These are phyloP conservation scores for Anabas testudineus DNA, from an alignment of 2,797 vertebrate species.

Conservation along the genomic window DNA sequence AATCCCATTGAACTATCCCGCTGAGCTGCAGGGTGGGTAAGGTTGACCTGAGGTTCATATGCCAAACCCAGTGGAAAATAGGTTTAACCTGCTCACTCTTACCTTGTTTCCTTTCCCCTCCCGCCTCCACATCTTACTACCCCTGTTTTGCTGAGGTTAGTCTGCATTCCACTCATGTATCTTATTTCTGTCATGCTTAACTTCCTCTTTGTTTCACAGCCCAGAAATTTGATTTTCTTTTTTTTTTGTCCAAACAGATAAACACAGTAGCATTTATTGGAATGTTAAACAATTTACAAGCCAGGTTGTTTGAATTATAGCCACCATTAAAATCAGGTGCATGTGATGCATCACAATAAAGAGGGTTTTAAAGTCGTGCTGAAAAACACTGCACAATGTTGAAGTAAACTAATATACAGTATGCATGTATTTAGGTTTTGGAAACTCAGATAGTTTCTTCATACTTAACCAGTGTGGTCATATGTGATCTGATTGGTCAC, in stretches of 20 bases:
- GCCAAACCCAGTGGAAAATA: slow-evolving; percentile 35
- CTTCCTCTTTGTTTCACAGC: not conserved
- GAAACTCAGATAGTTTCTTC: not conserved
- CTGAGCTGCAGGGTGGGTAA: slow-evolving; percentile 11
- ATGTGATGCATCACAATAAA: not conserved
- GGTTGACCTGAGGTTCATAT: slow-evolving; percentile 12
- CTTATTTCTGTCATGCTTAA: not conserved
- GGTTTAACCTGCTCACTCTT: slow-evolving; percentile 19
- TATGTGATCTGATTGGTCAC: not conserved
- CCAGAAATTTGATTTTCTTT: not conserved
- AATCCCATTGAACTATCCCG: slow-evolving; percentile 22
- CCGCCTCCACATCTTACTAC: not conserved
- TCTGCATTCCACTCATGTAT: not conserved
- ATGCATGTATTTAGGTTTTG: not conserved
- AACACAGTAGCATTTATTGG: not conserved
- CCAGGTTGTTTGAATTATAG: not conserved
- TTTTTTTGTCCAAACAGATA: not conserved
- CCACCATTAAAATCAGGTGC: not conserved
- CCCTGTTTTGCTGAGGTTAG: slow-evolving; percentile 6
- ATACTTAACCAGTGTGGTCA: not conserved
- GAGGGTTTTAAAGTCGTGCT: not conserved
- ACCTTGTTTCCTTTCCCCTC: slow-evolving; percentile 5
- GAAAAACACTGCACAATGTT: not conserved
- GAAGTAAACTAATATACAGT: not conserved
- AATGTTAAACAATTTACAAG: not conserved